Conservation (phyloP, 2,113 vertebrate genomes). For the Electrona antarctica region DNA sequence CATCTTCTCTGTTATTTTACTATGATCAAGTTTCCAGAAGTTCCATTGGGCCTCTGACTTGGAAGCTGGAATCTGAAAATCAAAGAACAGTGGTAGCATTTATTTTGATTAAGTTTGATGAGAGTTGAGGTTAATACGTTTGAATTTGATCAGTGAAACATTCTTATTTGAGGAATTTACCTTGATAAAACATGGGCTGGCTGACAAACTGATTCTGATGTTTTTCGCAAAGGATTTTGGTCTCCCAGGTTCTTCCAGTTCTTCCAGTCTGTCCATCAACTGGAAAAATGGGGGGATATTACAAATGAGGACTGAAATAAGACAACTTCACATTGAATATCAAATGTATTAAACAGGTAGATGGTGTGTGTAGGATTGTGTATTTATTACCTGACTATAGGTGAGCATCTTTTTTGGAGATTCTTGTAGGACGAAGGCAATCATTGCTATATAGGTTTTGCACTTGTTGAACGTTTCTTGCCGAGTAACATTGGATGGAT, state of each 20-base stretch:
- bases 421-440: conserved; percentile 80
- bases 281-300: conserved; percentile 34
- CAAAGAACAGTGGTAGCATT: background rate
- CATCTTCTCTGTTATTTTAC: conserved; percentile 63
- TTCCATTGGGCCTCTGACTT: conserved; percentile 51
- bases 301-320: too few species aligned
- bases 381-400: conserved; percentile 77
- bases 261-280: conserved; percentile 64
- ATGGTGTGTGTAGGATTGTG: background rate
- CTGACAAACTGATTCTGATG: conserved; percentile 72
- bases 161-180: conserved; percentile 26
- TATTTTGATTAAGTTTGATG: too few species aligned
- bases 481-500: too few species aligned
- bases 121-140: too few species aligned
- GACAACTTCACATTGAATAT: background rate
- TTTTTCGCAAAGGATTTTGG: conserved; percentile 61
- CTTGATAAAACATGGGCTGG: conserved; percentile 72
- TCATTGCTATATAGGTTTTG: conserved; percentile 83
- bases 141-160: background rate
- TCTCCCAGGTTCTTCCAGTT: conserved; percentile 47
- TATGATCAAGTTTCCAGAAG: conserved; percentile 71
- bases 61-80: background rate
- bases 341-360: background rate
- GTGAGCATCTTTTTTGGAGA: conserved; percentile 81
- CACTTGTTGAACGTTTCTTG: conserved; percentile 34